Base-by-base conservation (phyloP, 2,888 invertebrate genomes). In the Tenodera sinensis region DNA sequence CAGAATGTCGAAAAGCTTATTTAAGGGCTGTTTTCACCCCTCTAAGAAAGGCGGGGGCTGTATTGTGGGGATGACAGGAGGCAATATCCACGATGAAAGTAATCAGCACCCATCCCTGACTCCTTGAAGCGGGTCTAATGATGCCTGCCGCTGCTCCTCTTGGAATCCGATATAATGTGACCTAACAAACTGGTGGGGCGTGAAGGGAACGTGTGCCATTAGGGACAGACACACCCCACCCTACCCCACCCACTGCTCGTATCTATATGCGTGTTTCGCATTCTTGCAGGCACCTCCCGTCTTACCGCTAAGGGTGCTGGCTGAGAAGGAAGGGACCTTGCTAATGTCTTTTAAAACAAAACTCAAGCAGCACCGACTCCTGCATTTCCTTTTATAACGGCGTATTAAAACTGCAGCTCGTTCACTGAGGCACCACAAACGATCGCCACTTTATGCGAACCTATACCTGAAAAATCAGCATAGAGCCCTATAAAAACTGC, bases 81-180 rank as follows among this genome's bases (percentile, higher is more conserved):
- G 54, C 54, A 71, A 71, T 71, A 71, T 71, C 54, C 54, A 14
- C 54, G 54, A 71, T 71, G 54, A 71, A 71, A 71, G 54, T 71
- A 71, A 71, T 71, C 54, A 71, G 54, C 54, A 71, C 54, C 54
- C 54, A 71, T 71, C 54, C 54, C 54, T 71, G 54, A 71, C 54
- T 71, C 54, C 54, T 71, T 87, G 87, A 83, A 87, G 87, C 82
- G 54, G 30, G 87, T 34, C 87, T 87, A 87, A 87, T 87, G 87
- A 83, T 87, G 87, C 34, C 34, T 87, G 87, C 34, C 34, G 54
- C 54, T 71, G 54, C 54, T 71, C 54, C 54, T 71, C 54, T 34
- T 87, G 87, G 87, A 87, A 87, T 87, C 87, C 87, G 87, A 87
- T 87, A 87, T 87, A 87, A 87, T 87, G 87, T 87, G 87, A 83